Conservation (phyloP, 2,113 vertebrate genomes). For the Stomatorhinus ivindoensis region DNA sequence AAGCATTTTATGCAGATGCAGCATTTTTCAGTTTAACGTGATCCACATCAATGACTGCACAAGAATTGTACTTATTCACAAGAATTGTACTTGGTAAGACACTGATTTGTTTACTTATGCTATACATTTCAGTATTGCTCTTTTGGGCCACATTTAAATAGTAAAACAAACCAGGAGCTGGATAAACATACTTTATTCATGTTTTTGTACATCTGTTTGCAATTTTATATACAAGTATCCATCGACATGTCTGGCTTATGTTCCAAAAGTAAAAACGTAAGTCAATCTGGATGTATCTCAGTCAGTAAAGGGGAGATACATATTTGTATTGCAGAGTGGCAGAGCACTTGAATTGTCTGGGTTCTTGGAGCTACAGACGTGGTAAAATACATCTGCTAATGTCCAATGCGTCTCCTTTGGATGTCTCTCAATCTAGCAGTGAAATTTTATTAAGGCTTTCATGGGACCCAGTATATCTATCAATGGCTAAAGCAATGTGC, state of each 20-base stretch:
- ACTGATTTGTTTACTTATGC: neutral
- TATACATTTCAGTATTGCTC: neutral
- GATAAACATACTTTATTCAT: constrained; percentile 5
- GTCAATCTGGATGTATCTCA: neutral
- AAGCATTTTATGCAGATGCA: neutral
- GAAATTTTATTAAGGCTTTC: neutral
- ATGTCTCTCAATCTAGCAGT: neutral
- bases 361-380: neutral
- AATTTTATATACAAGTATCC: neutral
- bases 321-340: neutral
- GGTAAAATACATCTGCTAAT: neutral
- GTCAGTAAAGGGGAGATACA: neutral
- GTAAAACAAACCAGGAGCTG: neutral
- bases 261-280: neutral
- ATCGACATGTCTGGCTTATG: neutral
- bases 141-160: neutral
- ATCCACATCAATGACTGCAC: neutral
- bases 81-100: neutral
- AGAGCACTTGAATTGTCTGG: neutral
- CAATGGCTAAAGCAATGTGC: too few species aligned
- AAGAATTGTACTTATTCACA: neutral
- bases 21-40: neutral
- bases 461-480: neutral
- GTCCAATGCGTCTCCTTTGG: neutral
- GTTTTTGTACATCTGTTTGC: neutral